Evolutionary conservation across 2,797 vertebrate species (phyloP).

Genomic region (Sphaeramia orbicularis): DNA sequence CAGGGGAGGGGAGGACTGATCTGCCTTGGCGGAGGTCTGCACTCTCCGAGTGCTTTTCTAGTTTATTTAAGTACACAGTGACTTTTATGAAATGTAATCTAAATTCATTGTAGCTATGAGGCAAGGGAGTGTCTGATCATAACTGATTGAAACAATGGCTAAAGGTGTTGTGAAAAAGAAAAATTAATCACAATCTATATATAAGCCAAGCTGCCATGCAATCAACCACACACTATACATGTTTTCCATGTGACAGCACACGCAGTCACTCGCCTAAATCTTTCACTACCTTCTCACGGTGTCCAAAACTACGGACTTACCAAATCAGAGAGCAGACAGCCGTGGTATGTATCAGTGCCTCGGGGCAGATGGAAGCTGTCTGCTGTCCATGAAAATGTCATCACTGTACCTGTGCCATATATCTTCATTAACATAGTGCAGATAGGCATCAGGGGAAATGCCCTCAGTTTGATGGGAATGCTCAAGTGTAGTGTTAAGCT

Average conservation of each 20-base stretch:
- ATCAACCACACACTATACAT: constrained; percentile 4
- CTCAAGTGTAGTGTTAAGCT: constrained; percentile 54
- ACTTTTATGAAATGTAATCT: too few relatives aligned
- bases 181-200: background rate
- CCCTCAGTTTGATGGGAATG: constrained; percentile 59
- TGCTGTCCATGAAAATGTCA: constrained; percentile 69
- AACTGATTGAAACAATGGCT: too few relatives aligned
- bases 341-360: constrained; percentile 36
- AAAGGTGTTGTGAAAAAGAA: too few relatives aligned
- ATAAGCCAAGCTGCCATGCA: background rate
- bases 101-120: too few relatives aligned
- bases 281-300: constrained; percentile 16
- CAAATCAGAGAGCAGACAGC: constrained; percentile 58
- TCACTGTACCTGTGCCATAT: constrained; percentile 65
- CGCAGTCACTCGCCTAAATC: constrained; percentile 33
- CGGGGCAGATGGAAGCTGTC: constrained; percentile 66
- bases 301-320: constrained; percentile 50
- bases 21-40: too few relatives aligned
- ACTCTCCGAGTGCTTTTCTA: too few relatives aligned
- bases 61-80: too few relatives aligned
- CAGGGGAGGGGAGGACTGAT: too few relatives aligned
- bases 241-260: constrained; percentile 39
- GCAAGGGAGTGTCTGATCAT: too few relatives aligned
- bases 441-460: constrained; percentile 68
- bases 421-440: constrained; percentile 74